These are phyloP conservation scores for Chondrosia reniformis DNA, from an alignment of 37 sponge, comb jelly and placozoan genomes.

Conservation along the genomic window DNA sequence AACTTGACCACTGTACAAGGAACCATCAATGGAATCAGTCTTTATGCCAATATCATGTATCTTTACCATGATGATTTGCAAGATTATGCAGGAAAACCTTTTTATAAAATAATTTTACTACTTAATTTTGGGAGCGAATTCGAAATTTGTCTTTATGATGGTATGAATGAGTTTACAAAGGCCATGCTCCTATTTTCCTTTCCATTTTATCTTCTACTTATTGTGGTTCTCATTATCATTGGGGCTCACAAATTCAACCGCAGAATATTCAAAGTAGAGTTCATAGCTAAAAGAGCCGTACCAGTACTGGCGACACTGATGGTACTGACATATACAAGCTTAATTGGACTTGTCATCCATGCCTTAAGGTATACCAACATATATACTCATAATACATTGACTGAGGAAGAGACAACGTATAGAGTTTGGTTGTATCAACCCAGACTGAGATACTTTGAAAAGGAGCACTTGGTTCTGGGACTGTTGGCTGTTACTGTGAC, in stretches of 20 bases:
- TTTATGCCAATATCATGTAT: constrained; percentile 37
- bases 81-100: not conserved
- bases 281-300: constrained; percentile 18
- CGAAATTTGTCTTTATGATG: constrained; percentile 60
- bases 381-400: too few relatives aligned
- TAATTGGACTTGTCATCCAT: not conserved
- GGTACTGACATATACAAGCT: constrained; percentile 17
- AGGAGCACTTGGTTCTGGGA: constrained; percentile 2
- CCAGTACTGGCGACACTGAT: constrained; percentile 39
- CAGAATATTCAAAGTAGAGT: not conserved
- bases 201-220: constrained; percentile 48
- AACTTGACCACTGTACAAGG: constrained; percentile 35
- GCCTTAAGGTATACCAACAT: not conserved
- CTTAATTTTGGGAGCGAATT: constrained; percentile 40
- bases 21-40: constrained; percentile 30
- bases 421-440: constrained; percentile 21
- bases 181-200: constrained; percentile 44
- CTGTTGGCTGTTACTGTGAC: not conserved
- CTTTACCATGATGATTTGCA: not conserved
- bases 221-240: constrained; percentile 19
- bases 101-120: not conserved
- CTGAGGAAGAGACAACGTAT: too few relatives aligned
- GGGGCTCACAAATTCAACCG: not conserved
- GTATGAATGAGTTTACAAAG: constrained; percentile 54
- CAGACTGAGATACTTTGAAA: constrained; percentile 4